These are phyloP conservation scores for Alviniconcha marisindica DNA, from an alignment of 1,140 invertebrate genomes.

Conservation along the genomic window DNA sequence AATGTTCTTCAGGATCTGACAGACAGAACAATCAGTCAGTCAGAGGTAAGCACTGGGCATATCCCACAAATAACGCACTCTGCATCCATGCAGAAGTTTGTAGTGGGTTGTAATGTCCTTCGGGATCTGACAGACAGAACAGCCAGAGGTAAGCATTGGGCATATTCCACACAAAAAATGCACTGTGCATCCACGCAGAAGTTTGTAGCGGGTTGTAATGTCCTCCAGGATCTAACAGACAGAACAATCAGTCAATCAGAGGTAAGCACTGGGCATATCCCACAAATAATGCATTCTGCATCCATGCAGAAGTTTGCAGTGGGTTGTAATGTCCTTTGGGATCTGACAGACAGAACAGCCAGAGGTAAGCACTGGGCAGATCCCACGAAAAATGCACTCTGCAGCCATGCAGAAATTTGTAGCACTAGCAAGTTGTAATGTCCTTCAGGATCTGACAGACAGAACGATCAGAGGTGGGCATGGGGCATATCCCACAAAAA, in stretches of 20 bases:
- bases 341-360: slow-evolving; percentile 82
- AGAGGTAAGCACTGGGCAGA: background rate
- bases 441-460: slow-evolving; percentile 96
- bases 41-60: background rate
- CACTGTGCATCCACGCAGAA: slow-evolving; percentile 87
- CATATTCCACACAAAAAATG: slow-evolving; percentile 95
- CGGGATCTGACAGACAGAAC: too few species aligned
- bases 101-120: too few species aligned
- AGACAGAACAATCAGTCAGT: slow-evolving; percentile 10
- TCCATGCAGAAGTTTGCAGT: slow-evolving; percentile 88
- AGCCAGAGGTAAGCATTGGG: too few species aligned
- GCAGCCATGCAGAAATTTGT: slow-evolving; percentile 87
- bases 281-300: slow-evolving; percentile 89
- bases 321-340: slow-evolving; percentile 94
- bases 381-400: slow-evolving; percentile 90
- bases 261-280: background rate
- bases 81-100: too few species aligned
- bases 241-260: background rate
- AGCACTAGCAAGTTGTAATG: slow-evolving; percentile 89
- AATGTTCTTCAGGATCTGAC: slow-evolving; percentile 96
- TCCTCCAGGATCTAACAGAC: slow-evolving; percentile 96
- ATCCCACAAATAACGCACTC: too few species aligned
- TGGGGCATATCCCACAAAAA: too few species aligned
- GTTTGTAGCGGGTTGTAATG: slow-evolving; percentile 88
- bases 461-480: background rate